Evolutionary conservation across 2,113 vertebrate species (phyloP), one percentile per base, ranked within the genome.

Genomic region (Gorsachius goisagi): DNA sequence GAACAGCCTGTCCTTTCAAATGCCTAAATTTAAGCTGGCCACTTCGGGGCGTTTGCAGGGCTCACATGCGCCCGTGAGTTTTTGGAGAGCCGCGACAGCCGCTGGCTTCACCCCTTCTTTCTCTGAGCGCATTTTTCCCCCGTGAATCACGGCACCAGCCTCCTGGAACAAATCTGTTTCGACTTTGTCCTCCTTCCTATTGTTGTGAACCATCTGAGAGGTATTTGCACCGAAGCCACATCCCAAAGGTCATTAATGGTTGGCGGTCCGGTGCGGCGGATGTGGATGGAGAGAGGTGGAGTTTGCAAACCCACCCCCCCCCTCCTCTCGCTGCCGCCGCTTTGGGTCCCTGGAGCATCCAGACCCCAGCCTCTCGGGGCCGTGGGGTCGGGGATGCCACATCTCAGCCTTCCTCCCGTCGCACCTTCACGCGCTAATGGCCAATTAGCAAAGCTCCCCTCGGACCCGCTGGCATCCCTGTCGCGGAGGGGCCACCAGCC

Each of bases 1-100:
- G 91, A 97, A 87, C 93, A 96, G 63, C 74, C 44, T 44, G 90
- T 94, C 94, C 97, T 97, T 97, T 56, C 75, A 71, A 74, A 26
- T 75, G 64, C 75, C 60, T 47, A 41, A 4, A 53, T 52, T 63
- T 58, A 28, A 92, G 83, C 66, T 3, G 1, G 26, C 1, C 4
- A 69, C 33, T 52, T 63, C 0, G 3, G 58, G 9, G 71, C 1
- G 0, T 37, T 78, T 5, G 32, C 30, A 8, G 59, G 64, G 58
- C 69, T 81, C 11, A 7, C 11, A 1, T 2, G 2, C 53, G 27
- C 45, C 47, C 18, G 10, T 0, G 0, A 24, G 32, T 59, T 58
- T 85, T 35, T 12, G 19, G 39, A 79, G 75, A 35, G 74, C 32
- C 3, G 3, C 1, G 2, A 49, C 13, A 21, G n/a, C n/a, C 4